phyloP scores from a whole-genome alignment of 2,797 vertebrate genomes.

The Propithecus deckenii region DNA sequence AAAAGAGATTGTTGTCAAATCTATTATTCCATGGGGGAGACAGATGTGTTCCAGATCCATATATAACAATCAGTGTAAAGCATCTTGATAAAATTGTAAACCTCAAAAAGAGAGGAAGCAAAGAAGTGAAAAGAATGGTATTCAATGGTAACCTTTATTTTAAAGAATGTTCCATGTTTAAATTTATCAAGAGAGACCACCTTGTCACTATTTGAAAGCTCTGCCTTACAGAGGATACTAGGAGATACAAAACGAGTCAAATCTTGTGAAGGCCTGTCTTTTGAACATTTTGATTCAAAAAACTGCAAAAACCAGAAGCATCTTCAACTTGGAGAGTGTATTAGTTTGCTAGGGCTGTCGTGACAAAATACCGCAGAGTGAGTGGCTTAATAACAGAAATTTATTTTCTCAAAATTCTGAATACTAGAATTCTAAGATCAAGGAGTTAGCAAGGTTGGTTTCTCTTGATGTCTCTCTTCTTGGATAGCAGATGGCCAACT shows the following conservation, averaged over 20 bases:
- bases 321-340: neutral
- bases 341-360: neutral
- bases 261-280: neutral
- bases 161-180: neutral
- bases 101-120: neutral
- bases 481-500: neutral
- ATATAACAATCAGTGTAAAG: neutral
- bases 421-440: neutral
- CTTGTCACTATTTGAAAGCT: neutral
- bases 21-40: neutral
- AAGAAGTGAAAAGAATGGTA: neutral
- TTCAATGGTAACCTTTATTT: constrained; percentile 28
- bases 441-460: neutral
- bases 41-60: neutral
- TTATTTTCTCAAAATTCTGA: neutral
- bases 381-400: neutral
- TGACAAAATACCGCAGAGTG: neutral
- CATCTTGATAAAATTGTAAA: neutral
- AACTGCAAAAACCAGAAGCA: neutral
- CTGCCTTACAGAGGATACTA: neutral
- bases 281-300: neutral
- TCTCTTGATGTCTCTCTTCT: neutral
- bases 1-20: constrained; percentile 42
- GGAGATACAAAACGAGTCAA: neutral
- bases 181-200: constrained; percentile 3